Evolutionary conservation across 1,140 invertebrate genomes (phyloP).

Genomic region (Charaxes varanes): DNA sequence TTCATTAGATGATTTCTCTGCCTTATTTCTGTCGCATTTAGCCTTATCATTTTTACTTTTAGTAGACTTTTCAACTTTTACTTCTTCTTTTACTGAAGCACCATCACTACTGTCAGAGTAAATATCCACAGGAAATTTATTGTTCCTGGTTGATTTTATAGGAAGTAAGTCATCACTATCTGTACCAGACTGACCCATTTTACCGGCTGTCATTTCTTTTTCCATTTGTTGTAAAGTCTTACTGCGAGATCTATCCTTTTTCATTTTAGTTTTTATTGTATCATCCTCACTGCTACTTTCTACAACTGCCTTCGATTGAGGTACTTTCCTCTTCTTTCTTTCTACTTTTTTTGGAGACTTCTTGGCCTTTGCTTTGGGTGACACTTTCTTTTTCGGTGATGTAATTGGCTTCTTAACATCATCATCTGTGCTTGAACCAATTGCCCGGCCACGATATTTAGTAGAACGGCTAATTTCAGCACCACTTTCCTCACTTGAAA

Average conservation of each 20-base stretch:
- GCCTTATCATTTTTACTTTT: slow-evolving; percentile 65
- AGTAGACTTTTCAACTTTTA: slow-evolving; percentile 45
- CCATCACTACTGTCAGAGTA: slow-evolving; percentile 84
- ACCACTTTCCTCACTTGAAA: slow-evolving; percentile 79
- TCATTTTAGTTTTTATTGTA: slow-evolving; percentile 57
- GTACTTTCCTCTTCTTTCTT: slow-evolving; percentile 62
- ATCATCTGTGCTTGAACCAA: slow-evolving; percentile 68
- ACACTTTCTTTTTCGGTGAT: slow-evolving; percentile 64
- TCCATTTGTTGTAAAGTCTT: slow-evolving; percentile 81
- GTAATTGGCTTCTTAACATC: slow-evolving; percentile 58
- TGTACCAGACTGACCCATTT: slow-evolving; percentile 74
- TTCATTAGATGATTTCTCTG: slow-evolving; percentile 73
- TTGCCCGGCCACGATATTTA: slow-evolving; percentile 60
- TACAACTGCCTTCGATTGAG: slow-evolving; percentile 61
- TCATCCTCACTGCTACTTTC: slow-evolving; percentile 78
- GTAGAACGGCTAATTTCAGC: slow-evolving; percentile 57
- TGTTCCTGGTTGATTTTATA: slow-evolving; percentile 65
- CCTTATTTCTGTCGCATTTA: slow-evolving; percentile 63
- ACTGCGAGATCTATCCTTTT: slow-evolving; percentile 73
- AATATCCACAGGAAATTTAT: slow-evolving; percentile 77
- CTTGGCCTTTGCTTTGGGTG: slow-evolving; percentile 55
- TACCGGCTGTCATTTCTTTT: slow-evolving; percentile 77
- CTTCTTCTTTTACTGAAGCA: slow-evolving; percentile 46
- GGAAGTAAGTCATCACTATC: slow-evolving; percentile 86
- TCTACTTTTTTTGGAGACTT: slow-evolving; percentile 58